Percentiles rank a stretch among this genome's conserved stretches.
phyloP scores from a whole-genome alignment of 2,797 vertebrate species.

The Gallinago nigripennis region DNA sequence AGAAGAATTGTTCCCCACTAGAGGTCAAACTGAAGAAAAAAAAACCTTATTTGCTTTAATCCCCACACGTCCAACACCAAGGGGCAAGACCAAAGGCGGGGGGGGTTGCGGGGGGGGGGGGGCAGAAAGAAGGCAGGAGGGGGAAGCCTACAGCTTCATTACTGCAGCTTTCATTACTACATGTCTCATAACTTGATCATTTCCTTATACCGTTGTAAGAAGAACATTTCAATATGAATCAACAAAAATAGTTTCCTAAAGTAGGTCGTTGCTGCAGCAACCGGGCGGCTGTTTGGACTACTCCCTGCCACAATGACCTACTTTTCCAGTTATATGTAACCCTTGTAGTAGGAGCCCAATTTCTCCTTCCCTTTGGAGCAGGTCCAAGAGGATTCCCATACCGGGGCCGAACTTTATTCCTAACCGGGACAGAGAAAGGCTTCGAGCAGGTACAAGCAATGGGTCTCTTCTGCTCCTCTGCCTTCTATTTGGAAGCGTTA shows the following conservation, averaged over 20 bases:
- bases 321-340: constrained; percentile 73
- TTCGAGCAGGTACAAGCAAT: not conserved
- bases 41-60: not conserved
- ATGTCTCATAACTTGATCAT: not conserved
- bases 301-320: constrained; percentile 82
- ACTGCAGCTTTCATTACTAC: not conserved
- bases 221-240: constrained; percentile 79
- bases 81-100: not conserved
- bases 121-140: no score
- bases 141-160: not conserved
- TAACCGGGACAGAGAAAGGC: constrained; percentile 10
- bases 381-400: constrained; percentile 37
- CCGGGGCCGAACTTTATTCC: not conserved
- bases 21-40: not conserved
- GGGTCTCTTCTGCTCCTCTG: not conserved
- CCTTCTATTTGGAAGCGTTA: not conserved
- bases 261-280: constrained; percentile 84
- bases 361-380: constrained; percentile 62
- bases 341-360: constrained; percentile 59
- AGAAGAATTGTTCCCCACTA: not conserved
- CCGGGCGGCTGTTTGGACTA: constrained; percentile 73
- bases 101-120: rapidly evolving
- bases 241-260: constrained; percentile 80
- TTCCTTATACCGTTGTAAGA: constrained; percentile 70
- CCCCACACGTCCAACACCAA: not conserved